Base-by-base conservation (phyloP, 2,797 vertebrate species). In the Urosaurus nigricauda region DNA sequence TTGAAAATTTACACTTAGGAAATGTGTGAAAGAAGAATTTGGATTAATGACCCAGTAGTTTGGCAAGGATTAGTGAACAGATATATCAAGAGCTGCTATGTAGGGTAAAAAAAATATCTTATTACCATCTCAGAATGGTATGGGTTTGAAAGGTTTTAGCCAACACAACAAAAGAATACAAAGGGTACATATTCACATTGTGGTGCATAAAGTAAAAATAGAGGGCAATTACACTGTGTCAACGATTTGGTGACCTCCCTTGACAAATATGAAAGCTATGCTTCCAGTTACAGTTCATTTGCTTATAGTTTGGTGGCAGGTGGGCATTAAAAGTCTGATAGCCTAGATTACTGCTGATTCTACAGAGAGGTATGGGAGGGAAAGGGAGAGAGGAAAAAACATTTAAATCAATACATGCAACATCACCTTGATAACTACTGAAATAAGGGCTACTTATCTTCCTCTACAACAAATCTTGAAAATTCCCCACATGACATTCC, bases 131-230 rank as follows among this genome's bases (percentile, higher is more conserved):
- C 47, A 87, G 37, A 2, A 37, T 84, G 0, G 0, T 73, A 68
- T 21, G 0, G 0, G 63, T 85, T 63, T 58, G 78, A 86, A 79
- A 0, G 0, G 11, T 51, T 32, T 51, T 60, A 77, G 70, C 0
- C 0, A 9, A 2, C 0, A 0, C 0, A 0, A 84, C 60, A 80
- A 86, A 82, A 37, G 29, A 26, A 71, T 74, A 14, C 51, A 79
- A 6, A 6, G n/a, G 35, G 53, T 47, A 32, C 73, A 26, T 40
- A 73, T 53, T 26, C 47, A 56, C 68, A 84, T 7, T 53, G 32
- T 43, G 47, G 17, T 47, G 63, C 43, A 70, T 51, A 83, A 70
- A 51, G 29, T 17, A 51, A 60, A 70, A 51, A 60, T 2, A 16
- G 40, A 19, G 16, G 68, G n/a, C 60, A 83, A 83, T 47, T 68